Base-by-base conservation (phyloP, 2,113 vertebrate species). In the Phasianus colchicus region DNA sequence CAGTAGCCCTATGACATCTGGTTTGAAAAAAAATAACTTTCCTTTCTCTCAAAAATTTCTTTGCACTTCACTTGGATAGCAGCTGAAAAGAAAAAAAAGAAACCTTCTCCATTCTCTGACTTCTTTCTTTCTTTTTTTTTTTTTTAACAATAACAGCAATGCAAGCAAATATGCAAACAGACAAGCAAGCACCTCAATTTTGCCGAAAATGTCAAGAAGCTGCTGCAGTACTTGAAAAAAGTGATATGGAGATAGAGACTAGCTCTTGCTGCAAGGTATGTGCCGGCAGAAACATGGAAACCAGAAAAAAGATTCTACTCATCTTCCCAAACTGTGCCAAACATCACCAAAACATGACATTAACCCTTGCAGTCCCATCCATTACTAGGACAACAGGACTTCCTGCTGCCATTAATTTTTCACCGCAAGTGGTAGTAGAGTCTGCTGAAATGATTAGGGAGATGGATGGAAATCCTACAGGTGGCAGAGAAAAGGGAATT, bases 381-480 rank as follows among this genome's bases (percentile, higher is more conserved):
- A 90, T 94, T 86, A 74, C 32, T 77, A 13, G 79, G 42, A 74
- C 70, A 96, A 95, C 55, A 86, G 69, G 69, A 71, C 80, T 55
- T 88, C 64, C 72, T 74, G 24, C 55, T 83, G 42, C 29, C 72
- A 71, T 86, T 80, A 81, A 75, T 91, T 95, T 88, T 91, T 74
- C 90, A 71, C 38, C 77, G 75, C 60, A 83, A 88, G 55, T 30
- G 36, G 40, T 77, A 71, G 72, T 24, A 90, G 19, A 50, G 40
- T 70, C 50, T 86, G 47, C 69, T 91, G 76, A 88, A 90, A 91
- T 80, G 79, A 50, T 90, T 86, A 88, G 81, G 64, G 70, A 95
- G 69, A 88, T 83, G 79, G 88, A 93, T 93, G 72, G 38, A 83
- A 93, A 65, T 67, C 76, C 80, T 67, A 21, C 7, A 67, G 20